Conservation (phyloP, 2,888 invertebrate genomes). For the Cheilosia vulpina region DNA sequence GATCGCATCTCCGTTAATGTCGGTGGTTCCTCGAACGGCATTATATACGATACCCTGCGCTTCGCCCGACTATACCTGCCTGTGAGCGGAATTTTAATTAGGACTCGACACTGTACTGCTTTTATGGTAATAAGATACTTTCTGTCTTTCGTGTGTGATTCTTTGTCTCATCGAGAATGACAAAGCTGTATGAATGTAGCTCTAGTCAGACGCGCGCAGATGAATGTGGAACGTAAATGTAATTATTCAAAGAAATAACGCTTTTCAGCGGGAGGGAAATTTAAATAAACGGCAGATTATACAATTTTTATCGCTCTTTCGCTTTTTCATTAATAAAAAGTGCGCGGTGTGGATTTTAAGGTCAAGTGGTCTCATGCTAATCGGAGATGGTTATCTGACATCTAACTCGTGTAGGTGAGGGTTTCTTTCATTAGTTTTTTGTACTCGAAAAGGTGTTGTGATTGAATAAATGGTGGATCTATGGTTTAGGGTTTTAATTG, state of each 20-base stretch:
- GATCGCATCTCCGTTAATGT: constrained; percentile 1
- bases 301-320: neutral
- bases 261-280: neutral
- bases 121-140: constrained; percentile 13
- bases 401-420: too few species aligned
- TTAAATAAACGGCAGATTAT: constrained; percentile 12
- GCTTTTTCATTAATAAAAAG: neutral
- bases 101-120: neutral
- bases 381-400: neutral
- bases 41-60: neutral
- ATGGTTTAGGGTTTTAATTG: neutral
- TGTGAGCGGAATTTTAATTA: constrained; percentile 3
- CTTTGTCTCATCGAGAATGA: too few species aligned
- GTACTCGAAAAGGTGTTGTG: neutral
- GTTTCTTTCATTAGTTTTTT: neutral
- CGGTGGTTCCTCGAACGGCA: neutral
- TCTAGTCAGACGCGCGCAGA: neutral
- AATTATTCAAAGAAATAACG: constrained; percentile 13
- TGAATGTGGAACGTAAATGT: neutral
- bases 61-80: neutral
- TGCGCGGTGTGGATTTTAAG: neutral
- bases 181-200: too few species aligned
- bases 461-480: neutral
- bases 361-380: constrained; percentile 2
- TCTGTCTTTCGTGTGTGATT: neutral